Evolutionary conservation across 2,113 vertebrate genomes (phyloP).

Genomic region (Casuarius casuarius): DNA sequence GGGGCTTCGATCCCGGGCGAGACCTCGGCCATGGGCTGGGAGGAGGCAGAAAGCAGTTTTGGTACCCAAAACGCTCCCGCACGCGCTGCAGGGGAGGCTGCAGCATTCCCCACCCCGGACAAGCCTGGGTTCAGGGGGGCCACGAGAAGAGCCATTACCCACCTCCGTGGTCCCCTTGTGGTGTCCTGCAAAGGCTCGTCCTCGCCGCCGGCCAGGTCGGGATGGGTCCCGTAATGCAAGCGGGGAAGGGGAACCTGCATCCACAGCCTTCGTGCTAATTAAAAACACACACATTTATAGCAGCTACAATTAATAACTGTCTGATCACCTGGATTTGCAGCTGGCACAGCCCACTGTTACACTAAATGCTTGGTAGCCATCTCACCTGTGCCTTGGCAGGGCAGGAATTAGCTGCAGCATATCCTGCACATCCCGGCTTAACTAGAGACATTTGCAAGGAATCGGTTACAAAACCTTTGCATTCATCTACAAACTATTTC

Average conservation of each 20-base stretch:
- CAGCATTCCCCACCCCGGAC: background rate
- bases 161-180: background rate
- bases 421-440: background rate
- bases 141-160: background rate
- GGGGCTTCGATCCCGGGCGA: background rate
- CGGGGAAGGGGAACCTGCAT: background rate
- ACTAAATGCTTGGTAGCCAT: no score
- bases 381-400: no score
- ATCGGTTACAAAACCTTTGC: background rate
- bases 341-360: no score
- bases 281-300: background rate
- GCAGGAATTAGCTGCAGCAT: background rate
- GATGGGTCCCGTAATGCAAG: rapidly evolving
- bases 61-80: rapidly evolving
- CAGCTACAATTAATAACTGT: background rate
- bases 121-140: no score
- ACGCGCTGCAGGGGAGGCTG: rapidly evolving
- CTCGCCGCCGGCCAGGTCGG: rapidly evolving
- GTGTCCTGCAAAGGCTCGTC: background rate
- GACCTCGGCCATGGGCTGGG: rapidly evolving
- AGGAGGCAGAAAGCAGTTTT: background rate
- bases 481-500: background rate
- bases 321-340: background rate
- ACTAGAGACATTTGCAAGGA: background rate
- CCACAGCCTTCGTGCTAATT: background rate